A percentile compares a stretch with the other conserved stretches of the same genome.
Evolutionary conservation across 2,888 invertebrate genomes (phyloP).

Genomic region (Cantharis rufa): DNA sequence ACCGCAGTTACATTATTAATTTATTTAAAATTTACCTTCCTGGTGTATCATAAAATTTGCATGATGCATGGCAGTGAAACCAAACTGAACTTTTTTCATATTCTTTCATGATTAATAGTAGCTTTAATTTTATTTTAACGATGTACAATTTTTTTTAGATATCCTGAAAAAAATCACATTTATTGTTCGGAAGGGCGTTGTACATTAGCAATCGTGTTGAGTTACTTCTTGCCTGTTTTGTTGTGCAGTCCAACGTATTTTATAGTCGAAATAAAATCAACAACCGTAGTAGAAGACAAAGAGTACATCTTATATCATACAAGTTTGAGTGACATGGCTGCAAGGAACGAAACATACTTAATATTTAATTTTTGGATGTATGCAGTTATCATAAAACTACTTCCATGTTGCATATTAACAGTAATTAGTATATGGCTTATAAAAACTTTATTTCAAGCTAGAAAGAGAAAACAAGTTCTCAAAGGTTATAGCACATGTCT

Average conservation of each 20-base stretch:
- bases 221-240: constrained; percentile 76
- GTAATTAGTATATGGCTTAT: constrained; percentile 73
- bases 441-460: constrained; percentile 74
- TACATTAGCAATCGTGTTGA: constrained; percentile 72
- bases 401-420: constrained; percentile 79
- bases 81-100: too few relatives aligned
- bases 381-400: constrained; percentile 76
- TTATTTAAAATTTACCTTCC: too few relatives aligned
- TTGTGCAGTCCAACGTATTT: constrained; percentile 85
- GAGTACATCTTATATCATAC: constrained; percentile 65
- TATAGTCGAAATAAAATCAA: constrained; percentile 65
- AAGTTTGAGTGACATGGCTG: constrained; percentile 55
- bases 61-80: too few relatives aligned
- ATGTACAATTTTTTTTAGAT: constrained; percentile 60
- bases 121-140: neutral
- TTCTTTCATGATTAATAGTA: too few relatives aligned
- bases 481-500: constrained; percentile 67
- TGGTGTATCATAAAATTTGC: too few relatives aligned
- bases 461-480: constrained; percentile 72
- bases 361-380: constrained; percentile 80
- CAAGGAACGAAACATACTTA: constrained; percentile 51
- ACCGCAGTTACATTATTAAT: too few relatives aligned
- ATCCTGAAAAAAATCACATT: constrained; percentile 75
- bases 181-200: constrained; percentile 80
- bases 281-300: constrained; percentile 60